Evolutionary conservation across 2,888 invertebrate species (phyloP).

Genomic region (Dorcus hopei): DNA sequence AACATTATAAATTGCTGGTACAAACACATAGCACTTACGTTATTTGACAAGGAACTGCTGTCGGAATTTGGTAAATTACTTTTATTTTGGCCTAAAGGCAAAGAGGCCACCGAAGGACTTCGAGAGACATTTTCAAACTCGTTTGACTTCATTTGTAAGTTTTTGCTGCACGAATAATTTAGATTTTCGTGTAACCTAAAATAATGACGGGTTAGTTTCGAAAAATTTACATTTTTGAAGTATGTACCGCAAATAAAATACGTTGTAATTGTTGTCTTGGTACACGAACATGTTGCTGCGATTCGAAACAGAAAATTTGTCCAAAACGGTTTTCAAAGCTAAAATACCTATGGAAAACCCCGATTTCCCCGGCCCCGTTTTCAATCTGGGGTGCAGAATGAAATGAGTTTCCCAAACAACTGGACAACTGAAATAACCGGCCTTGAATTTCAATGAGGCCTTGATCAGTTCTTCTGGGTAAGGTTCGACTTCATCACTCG

Average conservation of each 20-base stretch:
- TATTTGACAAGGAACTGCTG: conserved; percentile 20
- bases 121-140: conserved; percentile 49
- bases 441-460: conserved; percentile 52
- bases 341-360: conserved; percentile 61
- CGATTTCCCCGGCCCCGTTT: conserved; percentile 60
- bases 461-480: conserved; percentile 44
- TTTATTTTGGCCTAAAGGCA: conserved; percentile 46
- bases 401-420: conserved; percentile 72
- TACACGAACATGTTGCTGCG: conserved; percentile 76
- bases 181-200: conserved; percentile 50
- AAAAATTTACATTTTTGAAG: neutral
- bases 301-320: conserved; percentile 68
- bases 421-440: conserved; percentile 71
- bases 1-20: neutral
- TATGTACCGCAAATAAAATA: conserved; percentile 52
- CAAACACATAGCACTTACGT: neutral
- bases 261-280: conserved; percentile 60
- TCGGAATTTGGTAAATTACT: conserved; percentile 40
- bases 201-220: conserved; percentile 9
- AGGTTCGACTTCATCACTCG: conserved; percentile 41
- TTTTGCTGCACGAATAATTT: conserved; percentile 35
- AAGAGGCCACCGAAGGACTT: conserved; percentile 53
- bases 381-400: conserved; percentile 66
- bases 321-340: conserved; percentile 63
- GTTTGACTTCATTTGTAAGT: conserved; percentile 34